phyloP scores from a whole-genome alignment of 2,797 vertebrate species.

The Chelonia mydas region DNA sequence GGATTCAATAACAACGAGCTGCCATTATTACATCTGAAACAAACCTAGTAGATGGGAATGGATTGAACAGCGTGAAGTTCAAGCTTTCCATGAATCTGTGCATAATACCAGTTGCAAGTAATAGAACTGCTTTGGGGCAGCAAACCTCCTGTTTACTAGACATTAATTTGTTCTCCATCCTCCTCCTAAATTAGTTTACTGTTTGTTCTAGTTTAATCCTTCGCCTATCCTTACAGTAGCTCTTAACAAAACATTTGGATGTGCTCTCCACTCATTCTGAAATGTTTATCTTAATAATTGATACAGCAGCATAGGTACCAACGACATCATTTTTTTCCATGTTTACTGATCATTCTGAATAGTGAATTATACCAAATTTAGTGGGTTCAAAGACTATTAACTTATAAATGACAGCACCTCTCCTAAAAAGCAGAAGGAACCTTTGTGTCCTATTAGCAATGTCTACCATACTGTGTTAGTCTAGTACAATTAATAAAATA shows the following conservation, averaged over 20 bases:
- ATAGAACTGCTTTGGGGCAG: neutral
- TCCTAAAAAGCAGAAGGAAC: neutral
- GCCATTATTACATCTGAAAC: neutral
- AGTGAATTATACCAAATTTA: neutral
- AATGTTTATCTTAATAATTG: no score
- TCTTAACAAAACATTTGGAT: neutral
- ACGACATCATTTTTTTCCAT: neutral
- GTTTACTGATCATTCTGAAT: neutral
- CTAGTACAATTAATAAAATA: neutral
- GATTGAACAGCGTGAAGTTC: neutral
- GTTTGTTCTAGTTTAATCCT: neutral
- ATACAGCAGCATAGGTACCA: neutral
- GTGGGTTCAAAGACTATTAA: neutral
- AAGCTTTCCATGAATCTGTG: neutral
- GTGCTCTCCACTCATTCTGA: neutral
- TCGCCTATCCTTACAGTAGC: neutral
- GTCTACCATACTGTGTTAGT: neutral
- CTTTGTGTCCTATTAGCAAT: neutral
- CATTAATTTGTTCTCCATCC: neutral
- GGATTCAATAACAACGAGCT: neutral
- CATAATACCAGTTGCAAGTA: neutral
- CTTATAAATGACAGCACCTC: neutral
- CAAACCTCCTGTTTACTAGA: neutral
- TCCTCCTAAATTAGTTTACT: neutral
- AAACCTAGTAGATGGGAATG: neutral